Evolutionary conservation across 2,797 vertebrate genomes (phyloP).

Genomic region (Bradypodion pumilum): DNA sequence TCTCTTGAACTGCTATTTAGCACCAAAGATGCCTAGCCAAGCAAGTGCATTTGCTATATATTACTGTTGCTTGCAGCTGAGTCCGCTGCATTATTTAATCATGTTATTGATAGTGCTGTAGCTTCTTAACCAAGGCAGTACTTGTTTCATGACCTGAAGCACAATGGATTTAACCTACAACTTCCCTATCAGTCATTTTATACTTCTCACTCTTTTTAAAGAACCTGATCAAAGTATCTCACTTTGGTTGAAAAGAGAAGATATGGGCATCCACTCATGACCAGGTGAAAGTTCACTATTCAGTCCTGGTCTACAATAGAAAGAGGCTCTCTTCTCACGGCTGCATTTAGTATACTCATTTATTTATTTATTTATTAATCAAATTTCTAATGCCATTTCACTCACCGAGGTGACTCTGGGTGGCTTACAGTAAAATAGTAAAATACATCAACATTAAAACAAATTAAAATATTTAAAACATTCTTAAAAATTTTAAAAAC

Average conservation of each 20-base stretch:
- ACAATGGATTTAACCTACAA: neutral
- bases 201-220: neutral
- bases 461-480: too few relatives aligned
- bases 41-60: neutral
- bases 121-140: neutral
- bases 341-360: neutral
- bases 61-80: neutral
- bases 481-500: too few relatives aligned
- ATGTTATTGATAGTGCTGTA: neutral
- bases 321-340: neutral
- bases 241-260: neutral
- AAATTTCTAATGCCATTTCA: too few relatives aligned
- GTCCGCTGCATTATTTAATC: neutral
- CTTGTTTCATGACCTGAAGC: neutral
- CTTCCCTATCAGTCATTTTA: constrained; percentile 3
- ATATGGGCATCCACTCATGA: neutral
- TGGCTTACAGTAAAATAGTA: too few relatives aligned
- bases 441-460: too few relatives aligned
- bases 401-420: too few relatives aligned
- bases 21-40: neutral
- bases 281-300: neutral
- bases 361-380: too few relatives aligned
- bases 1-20: neutral
- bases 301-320: neutral
- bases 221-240: neutral